Base-by-base conservation (phyloP, 2,113 vertebrate genomes). In the Mastomys coucha region DNA sequence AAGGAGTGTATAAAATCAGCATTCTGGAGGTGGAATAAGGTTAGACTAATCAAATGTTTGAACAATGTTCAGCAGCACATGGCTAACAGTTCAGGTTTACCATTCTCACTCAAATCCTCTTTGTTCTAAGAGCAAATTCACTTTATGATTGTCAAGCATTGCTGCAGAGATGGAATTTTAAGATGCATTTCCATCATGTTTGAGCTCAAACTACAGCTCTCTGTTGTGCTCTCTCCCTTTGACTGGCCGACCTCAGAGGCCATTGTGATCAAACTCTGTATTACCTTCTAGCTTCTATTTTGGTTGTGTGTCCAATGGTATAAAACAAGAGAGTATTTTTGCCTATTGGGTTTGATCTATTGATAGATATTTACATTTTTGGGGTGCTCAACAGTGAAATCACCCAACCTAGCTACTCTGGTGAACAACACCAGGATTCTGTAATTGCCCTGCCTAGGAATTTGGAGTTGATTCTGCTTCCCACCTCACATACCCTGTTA, bases 111-210 rank as follows among this genome's bases (percentile, higher is more conserved):
- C 11, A 14, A 51, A 69, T 70, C 51, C 31, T 51, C 24, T n/a
- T 51, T 51, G 45, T 51, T 51, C 19, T 36, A 36, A 56, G 20
- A 72, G 20, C 7, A 39, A 95, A 28, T 84, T 87, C 24, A 69
- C 19, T 77, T 89, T 53, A 3, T 0, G 9, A 31, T 39, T 42
- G 7, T 69, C 13, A 58, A 58, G 19, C 63, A 75, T 45, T 75
- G 10, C 14, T 84, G 17, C 56, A 95, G 65, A 88, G 49, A 72
- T 28, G 72, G 28, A 78, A 82, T 82, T 96, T 51, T 77, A 91
- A 77, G 67, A 56, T 56, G 24, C 26, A 56, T 42, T 42, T 13
- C 33, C 75, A 8, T 14, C 22, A 39, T 6, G 24, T 78, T 81
- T 84, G 3, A 96, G 39, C 53, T 67, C 51, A 60, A 53, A 28